Evolutionary conservation across 2,113 vertebrate species (phyloP), one percentile per base, ranked within the genome.

Genomic region (Ardeotis arabs): DNA sequence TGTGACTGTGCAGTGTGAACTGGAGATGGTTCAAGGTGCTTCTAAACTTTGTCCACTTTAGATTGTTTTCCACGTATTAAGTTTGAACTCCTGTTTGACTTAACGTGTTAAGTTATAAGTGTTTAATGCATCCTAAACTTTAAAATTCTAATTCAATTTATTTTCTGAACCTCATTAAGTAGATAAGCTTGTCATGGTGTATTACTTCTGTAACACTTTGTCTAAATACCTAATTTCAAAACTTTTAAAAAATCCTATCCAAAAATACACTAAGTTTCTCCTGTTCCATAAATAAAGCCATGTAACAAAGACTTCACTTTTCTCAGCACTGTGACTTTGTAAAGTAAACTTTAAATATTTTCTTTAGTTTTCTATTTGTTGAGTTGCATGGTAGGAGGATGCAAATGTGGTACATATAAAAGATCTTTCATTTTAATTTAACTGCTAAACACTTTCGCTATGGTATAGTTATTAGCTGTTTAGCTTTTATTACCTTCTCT

Each of bases 401-500:
- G 69, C 73, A 87, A 82, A 47, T 29, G 28, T 79, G 35, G 74
- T 58, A 24, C 31, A 7, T 56, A 27, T 2, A 67, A 89, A 64
- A 81, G 56, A 47, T 50, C 64, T 70, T 87, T 64, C 77, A 64
- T 84, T 92, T 84, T 59, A 47, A 77, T 78, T 84, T 33, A 84
- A 37, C 56, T 86, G 86, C 84, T 89, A 37, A 89, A 68, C 44
- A 20, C 64, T 89, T 84, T 79, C 56, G 35, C 60, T 41, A 3
- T 59, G 25, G 44, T 52, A 7, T 31, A 50, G 78, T 92, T 88
- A 84, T 66, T 79, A 86, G n/a, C 63, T 66, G 9, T 21, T 91
- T 69, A 59, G 58, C 39, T 93, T 89, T 94, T 94, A 91, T 86
- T 90, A 5, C 68, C 37, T 83, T 93, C 67, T 66, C 33, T 87